phyloP scores from a whole-genome alignment of 2,797 vertebrate species.

The Silurus lanzhouensis region DNA sequence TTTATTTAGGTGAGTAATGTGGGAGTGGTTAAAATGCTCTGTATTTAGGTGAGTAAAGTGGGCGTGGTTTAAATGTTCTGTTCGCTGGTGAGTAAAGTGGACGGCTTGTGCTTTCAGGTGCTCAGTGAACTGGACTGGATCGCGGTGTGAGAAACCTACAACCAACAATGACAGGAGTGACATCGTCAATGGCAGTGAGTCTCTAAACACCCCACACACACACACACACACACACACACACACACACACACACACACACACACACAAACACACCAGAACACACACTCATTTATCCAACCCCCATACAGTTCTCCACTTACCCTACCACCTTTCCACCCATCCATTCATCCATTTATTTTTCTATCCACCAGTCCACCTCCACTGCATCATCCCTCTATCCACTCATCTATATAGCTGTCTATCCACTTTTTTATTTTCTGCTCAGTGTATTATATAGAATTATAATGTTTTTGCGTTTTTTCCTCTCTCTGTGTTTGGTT shows the following conservation, averaged over 20 bases:
- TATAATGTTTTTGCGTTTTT: not conserved
- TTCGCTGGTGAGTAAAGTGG: not conserved
- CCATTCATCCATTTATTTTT: no score
- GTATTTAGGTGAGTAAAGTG: slow-evolving; percentile 13
- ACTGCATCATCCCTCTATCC: not conserved
- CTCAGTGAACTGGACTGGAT: slow-evolving; percentile 85
- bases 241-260: slow-evolving; percentile 2
- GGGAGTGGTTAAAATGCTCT: not conserved
- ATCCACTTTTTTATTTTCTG: not conserved
- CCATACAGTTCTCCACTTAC: no score
- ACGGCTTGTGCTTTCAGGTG: slow-evolving; percentile 74
- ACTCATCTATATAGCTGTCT: not conserved
- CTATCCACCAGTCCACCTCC: not conserved
- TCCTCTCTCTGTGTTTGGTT: not conserved
- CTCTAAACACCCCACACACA: not conserved
- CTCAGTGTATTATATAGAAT: not conserved
- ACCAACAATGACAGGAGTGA: slow-evolving; percentile 84
- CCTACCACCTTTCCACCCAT: no score
- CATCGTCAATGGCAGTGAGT: slow-evolving; percentile 83
- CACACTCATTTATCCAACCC: not conserved
- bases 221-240: not conserved
- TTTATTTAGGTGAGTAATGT: not conserved
- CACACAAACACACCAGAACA: not conserved
- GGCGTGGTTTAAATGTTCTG: slow-evolving; percentile 47
- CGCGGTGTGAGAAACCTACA: slow-evolving; percentile 83